Evolutionary conservation across 30 jellyfish, hydroid and myxozoan species (phyloP).

Genomic region (Euphysa ruthae): DNA sequence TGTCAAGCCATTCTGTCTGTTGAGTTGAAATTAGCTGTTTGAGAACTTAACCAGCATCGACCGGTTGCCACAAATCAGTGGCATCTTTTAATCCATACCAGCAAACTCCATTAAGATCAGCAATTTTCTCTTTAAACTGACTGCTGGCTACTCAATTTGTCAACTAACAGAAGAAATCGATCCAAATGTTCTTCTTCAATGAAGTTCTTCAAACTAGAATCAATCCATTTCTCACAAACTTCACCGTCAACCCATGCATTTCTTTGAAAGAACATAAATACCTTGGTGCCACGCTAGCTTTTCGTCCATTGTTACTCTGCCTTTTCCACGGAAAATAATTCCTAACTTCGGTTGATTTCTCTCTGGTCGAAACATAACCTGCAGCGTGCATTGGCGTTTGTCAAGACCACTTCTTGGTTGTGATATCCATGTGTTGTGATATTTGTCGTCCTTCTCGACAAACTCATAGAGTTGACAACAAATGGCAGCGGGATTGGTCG

Average conservation of each 20-base stretch:
- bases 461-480: constrained; percentile 11
- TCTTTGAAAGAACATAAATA: constrained; percentile 21
- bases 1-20: too few relatives aligned
- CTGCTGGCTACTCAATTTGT: too few relatives aligned
- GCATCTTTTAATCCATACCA: too few relatives aligned
- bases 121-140: too few relatives aligned
- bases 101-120: too few relatives aligned
- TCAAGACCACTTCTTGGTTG: constrained; percentile 45
- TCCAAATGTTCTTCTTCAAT: too few relatives aligned
- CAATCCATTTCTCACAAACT: constrained; percentile 46
- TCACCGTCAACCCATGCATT: constrained; percentile 59
- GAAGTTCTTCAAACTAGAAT: too few relatives aligned
- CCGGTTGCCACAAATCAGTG: too few relatives aligned
- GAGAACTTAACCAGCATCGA: too few relatives aligned
- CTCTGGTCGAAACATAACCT: constrained; percentile 42
- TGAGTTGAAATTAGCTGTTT: too few relatives aligned
- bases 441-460: neutral
- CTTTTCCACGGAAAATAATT: constrained; percentile 48
- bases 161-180: too few relatives aligned
- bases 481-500: constrained; percentile 39
- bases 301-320: constrained; percentile 21
- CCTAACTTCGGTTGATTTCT: constrained; percentile 51
- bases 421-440: constrained; percentile 21
- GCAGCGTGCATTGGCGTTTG: constrained; percentile 48
- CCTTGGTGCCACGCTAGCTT: too few relatives aligned